Evolutionary conservation across 2,888 invertebrate species (phyloP), one percentile per base, ranked within the genome.

Genomic region (Electrophaes corylata): DNA sequence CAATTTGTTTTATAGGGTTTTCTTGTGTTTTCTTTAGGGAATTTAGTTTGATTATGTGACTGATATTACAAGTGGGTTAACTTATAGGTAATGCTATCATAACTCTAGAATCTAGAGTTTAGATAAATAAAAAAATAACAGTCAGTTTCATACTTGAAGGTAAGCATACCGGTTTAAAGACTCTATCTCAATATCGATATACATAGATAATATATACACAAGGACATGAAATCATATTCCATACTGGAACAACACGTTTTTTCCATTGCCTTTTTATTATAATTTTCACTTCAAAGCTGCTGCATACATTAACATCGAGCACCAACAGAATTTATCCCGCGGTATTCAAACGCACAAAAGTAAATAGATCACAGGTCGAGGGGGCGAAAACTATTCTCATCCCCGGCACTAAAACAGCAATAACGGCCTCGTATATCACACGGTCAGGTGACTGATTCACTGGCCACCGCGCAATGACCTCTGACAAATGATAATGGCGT

Each of bases 401-500:
- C 55, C 41, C 41, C 49, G 49, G 60, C 60, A 72, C 71, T 73
- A 73, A 71, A 75, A 69, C 75, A 71, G 66, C 77, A 78, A 80
- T 81, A 81, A 78, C 76, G 60, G 54, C 57, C 66, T 62, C 64
- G 70, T 81, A 70, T 66, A 71, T 82, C 72, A 81, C 73, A 64
- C 41, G 46, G 65, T 61, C 66, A 81, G 81, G 81, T 81, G 81
- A 81, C 78, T 81, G 81, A 79, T 80, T 76, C 80, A 82, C 70
- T 73, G 56, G 51, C 57, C 56, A 23, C 60, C 33, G 64, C 70
- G 69, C 71, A 75, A 76, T 76, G 71, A 75, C 74, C 66, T 61
- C 65, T 84, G 78, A 84, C 75, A 75, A 79, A 83, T 78, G 81
- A 75, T 83, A 78, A 83, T 81, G 77, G 78, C 64, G 64, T 58